These are phyloP conservation scores for Thunnus maccoyii DNA, from an alignment of 2,113 vertebrate species.

Conservation along the genomic window DNA sequence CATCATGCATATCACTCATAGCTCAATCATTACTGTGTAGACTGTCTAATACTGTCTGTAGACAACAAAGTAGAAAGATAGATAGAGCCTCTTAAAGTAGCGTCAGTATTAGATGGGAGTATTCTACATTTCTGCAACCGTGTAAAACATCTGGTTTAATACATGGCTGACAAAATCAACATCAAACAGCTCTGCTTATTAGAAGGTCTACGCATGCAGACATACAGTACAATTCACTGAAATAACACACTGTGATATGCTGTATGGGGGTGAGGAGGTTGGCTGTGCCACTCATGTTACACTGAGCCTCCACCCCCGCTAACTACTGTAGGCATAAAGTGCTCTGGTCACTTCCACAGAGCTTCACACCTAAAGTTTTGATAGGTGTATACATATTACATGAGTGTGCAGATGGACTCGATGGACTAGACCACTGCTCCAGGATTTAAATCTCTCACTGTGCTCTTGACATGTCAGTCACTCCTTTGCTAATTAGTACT, in stretches of 20 bases:
- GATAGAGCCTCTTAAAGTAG: too few relatives aligned
- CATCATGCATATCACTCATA: background rate
- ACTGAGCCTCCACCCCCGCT: background rate
- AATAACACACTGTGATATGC: constrained; percentile 24
- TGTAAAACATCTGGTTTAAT: constrained; percentile 1
- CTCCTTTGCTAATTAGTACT: background rate
- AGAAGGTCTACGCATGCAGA: background rate
- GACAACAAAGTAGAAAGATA: too few relatives aligned
- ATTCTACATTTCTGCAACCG: background rate
- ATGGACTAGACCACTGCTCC: background rate
- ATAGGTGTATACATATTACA: background rate
- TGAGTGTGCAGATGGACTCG: background rate
- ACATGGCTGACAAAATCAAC: background rate
- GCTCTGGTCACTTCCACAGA: background rate
- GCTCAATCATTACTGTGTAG: too few relatives aligned
- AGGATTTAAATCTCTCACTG: constrained; percentile 1
- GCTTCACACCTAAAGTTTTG: background rate
- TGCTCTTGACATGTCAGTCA: background rate
- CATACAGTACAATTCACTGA: constrained; percentile 18
- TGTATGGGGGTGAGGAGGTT: constrained; percentile 2
- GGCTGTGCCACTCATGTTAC: constrained; percentile 31
- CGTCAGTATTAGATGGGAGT: too few relatives aligned
- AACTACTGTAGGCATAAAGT: background rate
- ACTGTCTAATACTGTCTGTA: too few relatives aligned
- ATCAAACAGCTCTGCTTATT: background rate